Evolutionary conservation across 2,113 vertebrate genomes (phyloP).

Genomic region (Tinamus guttatus): DNA sequence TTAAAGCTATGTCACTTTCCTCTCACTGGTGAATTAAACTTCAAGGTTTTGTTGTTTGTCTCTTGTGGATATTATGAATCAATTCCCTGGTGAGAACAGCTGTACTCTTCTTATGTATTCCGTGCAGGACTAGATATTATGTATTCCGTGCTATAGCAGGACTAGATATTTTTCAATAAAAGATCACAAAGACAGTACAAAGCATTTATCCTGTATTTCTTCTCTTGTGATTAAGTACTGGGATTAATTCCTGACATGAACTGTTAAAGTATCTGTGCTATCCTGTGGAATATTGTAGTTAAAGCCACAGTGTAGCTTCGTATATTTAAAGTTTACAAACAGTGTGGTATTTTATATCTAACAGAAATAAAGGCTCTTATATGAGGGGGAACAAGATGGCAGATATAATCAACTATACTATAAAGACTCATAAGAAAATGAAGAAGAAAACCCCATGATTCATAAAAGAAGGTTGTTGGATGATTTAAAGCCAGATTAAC

Average conservation of each 20-base stretch:
- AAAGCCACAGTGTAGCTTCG: not conserved
- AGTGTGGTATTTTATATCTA: not conserved
- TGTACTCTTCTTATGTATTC: not conserved
- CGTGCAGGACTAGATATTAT: not conserved
- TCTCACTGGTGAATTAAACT: not conserved
- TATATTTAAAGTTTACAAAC: conserved; percentile 14
- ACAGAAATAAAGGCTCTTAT: not conserved
- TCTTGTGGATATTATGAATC: not conserved
- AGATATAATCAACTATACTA: not conserved
- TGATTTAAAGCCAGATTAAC: conserved; percentile 37
- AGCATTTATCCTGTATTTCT: not conserved
- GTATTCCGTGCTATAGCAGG: not conserved
- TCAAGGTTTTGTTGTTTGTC: not conserved
- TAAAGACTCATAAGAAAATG: not conserved
- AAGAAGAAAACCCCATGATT: not conserved
- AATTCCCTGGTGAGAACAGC: not conserved
- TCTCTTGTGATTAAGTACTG: not conserved
- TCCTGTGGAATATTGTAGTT: not conserved
- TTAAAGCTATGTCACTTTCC: not conserved
- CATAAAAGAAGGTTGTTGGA: not conserved
- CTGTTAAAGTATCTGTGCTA: not conserved
- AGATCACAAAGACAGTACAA: not conserved
- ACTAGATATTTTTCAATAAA: not conserved
- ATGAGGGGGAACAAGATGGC: not conserved
- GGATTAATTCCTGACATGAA: not conserved